Evolutionary conservation across 2,113 vertebrate species (phyloP).

Genomic region (Indicator maculatus): DNA sequence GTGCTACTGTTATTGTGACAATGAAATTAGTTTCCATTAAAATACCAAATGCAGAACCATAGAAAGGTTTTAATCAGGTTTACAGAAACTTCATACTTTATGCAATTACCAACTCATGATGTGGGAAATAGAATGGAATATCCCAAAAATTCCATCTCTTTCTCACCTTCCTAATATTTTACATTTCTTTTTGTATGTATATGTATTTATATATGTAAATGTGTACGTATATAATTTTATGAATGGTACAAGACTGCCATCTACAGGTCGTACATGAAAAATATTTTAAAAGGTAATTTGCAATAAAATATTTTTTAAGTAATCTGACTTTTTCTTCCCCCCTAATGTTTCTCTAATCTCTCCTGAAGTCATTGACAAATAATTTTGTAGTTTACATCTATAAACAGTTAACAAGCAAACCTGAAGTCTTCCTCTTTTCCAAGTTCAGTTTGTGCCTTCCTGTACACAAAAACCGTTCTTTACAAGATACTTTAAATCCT

Average conservation of each 20-base stretch:
- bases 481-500: not conserved
- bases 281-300: not conserved
- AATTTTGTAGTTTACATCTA: not conserved
- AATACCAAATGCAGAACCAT: not conserved
- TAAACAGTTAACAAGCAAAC: not conserved
- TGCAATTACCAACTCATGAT: not conserved
- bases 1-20: not conserved
- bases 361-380: not conserved
- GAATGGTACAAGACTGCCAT: conserved; percentile 45
- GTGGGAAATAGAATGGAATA: not conserved
- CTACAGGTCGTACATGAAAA: conserved; percentile 14
- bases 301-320: not conserved
- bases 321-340: not conserved
- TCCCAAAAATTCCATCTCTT: not conserved
- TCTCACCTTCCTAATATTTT: not conserved
- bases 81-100: not conserved
- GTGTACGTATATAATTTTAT: fast-evolving
- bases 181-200: not conserved
- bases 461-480: not conserved
- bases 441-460: not conserved
- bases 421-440: not conserved
- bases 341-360: not conserved
- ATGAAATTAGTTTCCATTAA: not conserved
- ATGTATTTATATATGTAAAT: fast-evolving
- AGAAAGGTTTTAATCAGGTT: not conserved